These are phyloP conservation scores for Cephalopachus bancanus DNA, from an alignment of 2,797 vertebrate genomes.

Conservation along the genomic window DNA sequence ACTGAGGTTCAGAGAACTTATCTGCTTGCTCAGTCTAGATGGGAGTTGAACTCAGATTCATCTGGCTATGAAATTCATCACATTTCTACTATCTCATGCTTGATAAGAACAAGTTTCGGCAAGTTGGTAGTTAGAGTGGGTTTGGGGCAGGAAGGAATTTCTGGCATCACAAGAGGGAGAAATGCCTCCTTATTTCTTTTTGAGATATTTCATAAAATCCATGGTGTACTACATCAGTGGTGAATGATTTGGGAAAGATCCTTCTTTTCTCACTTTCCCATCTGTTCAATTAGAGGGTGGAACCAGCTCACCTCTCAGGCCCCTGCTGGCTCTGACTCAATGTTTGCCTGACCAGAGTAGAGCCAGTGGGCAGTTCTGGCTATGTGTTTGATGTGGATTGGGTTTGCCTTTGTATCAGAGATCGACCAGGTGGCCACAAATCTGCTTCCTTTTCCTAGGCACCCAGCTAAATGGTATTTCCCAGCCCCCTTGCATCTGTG, in stretches of 20 bases:
- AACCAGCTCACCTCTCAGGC: background rate
- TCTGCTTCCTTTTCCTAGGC: conserved; percentile 47
- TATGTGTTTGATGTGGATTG: background rate
- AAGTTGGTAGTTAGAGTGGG: background rate
- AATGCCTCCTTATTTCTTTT: background rate
- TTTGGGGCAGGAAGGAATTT: background rate
- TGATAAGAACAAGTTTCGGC: background rate
- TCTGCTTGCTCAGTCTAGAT: background rate
- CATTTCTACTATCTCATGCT: background rate
- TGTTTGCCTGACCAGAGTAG: background rate
- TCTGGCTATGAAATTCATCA: background rate
- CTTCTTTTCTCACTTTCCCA: background rate
- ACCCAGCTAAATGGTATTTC: conserved; percentile 35
- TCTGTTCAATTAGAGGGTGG: background rate
- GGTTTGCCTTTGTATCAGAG: conserved; percentile 52
- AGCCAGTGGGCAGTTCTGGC: background rate
- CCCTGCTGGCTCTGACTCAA: background rate
- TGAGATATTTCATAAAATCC: background rate
- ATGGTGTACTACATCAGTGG: background rate
- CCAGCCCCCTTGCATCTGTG: conserved; percentile 51
- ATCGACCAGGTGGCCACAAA: conserved; percentile 44
- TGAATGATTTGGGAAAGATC: background rate
- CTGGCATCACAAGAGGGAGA: background rate
- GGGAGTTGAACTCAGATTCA: background rate
- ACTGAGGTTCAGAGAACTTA: background rate